Evolutionary conservation across 2,888 invertebrate species (phyloP).

Genomic region (Drosophila prolongata): DNA sequence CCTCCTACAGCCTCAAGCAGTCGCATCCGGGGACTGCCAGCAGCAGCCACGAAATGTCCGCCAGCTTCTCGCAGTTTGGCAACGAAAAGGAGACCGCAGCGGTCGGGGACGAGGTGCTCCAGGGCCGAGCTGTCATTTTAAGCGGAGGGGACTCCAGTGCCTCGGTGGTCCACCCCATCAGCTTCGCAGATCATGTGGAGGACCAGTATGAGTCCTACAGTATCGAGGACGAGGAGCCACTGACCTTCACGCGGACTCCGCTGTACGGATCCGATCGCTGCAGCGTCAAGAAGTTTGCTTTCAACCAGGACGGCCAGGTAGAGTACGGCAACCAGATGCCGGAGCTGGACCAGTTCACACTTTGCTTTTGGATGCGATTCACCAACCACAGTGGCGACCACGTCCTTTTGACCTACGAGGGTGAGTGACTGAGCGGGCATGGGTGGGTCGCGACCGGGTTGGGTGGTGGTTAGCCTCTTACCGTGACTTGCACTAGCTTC

Average conservation of each 20-base stretch:
- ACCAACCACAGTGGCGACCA: constrained; percentile 93
- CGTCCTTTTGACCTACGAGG: constrained; percentile 92
- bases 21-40: constrained; percentile 81
- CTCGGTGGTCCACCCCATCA: constrained; percentile 36
- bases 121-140: constrained; percentile 44
- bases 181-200: constrained; percentile 52
- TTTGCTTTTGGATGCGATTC: constrained; percentile 93
- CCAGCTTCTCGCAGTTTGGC: constrained; percentile 57
- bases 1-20: constrained; percentile 79
- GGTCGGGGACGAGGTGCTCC: constrained; percentile 47
- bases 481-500: constrained; percentile 27
- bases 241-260: constrained; percentile 52
- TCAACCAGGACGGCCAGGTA: constrained; percentile 89
- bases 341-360: constrained; percentile 92
- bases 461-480: constrained; percentile 17
- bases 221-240: constrained; percentile 52
- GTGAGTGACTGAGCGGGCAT: constrained; percentile 85
- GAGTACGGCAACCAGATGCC: constrained; percentile 90
- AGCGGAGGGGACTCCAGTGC: constrained; percentile 36
- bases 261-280: constrained; percentile 85
- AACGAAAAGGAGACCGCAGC: constrained; percentile 2
- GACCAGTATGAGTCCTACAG: constrained; percentile 73
- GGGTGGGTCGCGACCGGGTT: neutral
- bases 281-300: constrained; percentile 88
- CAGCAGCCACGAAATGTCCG: constrained; percentile 66